A percentile compares a stretch with the other conserved stretches of the same genome.
Conservation (phyloP, 2,888 invertebrate species). For the Scaptomyza tumidula region DNA sequence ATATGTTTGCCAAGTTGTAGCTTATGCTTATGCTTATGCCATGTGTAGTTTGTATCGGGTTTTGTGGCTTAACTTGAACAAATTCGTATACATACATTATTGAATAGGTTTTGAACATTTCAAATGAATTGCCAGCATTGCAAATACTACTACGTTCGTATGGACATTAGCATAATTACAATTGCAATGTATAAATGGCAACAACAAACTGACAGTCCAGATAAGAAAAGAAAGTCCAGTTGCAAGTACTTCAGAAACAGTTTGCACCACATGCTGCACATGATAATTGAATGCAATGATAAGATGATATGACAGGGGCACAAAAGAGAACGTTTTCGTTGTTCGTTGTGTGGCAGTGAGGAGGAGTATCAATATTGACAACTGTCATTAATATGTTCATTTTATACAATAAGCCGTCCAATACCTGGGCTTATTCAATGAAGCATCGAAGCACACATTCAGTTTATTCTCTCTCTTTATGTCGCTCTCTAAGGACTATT, state of each 20-base stretch:
- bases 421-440: constrained; percentile 20
- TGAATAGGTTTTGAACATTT: constrained; percentile 22
- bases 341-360: constrained; percentile 14
- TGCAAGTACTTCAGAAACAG: constrained; percentile 8
- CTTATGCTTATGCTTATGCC: constrained; percentile 6
- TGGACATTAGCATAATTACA: constrained; percentile 51
- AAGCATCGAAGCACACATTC: not conserved
- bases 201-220: constrained; percentile 2
- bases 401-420: constrained; percentile 65
- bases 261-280: not conserved
- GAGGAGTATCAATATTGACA: constrained; percentile 68
- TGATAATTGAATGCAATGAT: constrained; percentile 32
- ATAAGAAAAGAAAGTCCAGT: no score
- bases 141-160: not conserved
- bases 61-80: constrained; percentile 11
- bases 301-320: not conserved
- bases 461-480: not conserved
- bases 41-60: constrained; percentile 13
- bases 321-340: constrained; percentile 29
- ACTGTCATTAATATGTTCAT: constrained; percentile 64
- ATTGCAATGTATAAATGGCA: constrained; percentile 5
- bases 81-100: constrained; percentile 28
- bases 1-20: constrained; percentile 1
- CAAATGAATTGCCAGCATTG: constrained; percentile 21
- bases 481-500: constrained; percentile 44